Evolutionary conservation across 2,888 invertebrate genomes (phyloP).

Genomic region (Metopia argyrocephala): DNA sequence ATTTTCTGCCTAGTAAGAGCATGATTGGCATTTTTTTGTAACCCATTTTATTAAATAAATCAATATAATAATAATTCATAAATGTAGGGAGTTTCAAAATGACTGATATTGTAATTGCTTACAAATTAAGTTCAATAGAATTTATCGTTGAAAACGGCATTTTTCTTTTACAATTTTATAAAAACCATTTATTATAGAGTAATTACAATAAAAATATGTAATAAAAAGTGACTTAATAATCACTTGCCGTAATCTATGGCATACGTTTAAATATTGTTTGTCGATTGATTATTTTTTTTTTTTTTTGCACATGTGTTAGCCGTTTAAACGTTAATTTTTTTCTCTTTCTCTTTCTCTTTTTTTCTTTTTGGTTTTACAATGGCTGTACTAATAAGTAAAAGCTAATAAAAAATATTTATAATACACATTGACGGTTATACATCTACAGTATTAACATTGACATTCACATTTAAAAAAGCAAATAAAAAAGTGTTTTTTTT

Average conservation of each 20-base stretch:
- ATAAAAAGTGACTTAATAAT: neutral
- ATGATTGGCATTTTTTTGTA: too few species aligned
- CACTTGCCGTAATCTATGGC: conserved; percentile 1
- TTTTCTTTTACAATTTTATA: neutral
- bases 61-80: conserved; percentile 12
- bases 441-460: too few species aligned
- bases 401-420: neutral
- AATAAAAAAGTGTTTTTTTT: too few species aligned
- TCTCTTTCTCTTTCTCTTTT: neutral
- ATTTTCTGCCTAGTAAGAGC: too few species aligned
- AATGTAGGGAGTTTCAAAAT: too few species aligned
- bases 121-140: conserved; percentile 7
- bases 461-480: neutral
- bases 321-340: too few species aligned
- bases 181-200: neutral
- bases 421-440: too few species aligned
- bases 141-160: neutral
- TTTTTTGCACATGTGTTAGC: neutral
- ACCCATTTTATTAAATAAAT: too few species aligned
- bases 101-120: conserved; percentile 17
- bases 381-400: neutral
- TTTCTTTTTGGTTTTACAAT: neutral
- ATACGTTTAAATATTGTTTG: neutral
- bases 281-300: neutral
- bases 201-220: neutral